A percentile compares a stretch with the other conserved stretches of the same genome.
Conservation (phyloP, 2,888 invertebrate genomes). For the Coecobrya sp. region DNA sequence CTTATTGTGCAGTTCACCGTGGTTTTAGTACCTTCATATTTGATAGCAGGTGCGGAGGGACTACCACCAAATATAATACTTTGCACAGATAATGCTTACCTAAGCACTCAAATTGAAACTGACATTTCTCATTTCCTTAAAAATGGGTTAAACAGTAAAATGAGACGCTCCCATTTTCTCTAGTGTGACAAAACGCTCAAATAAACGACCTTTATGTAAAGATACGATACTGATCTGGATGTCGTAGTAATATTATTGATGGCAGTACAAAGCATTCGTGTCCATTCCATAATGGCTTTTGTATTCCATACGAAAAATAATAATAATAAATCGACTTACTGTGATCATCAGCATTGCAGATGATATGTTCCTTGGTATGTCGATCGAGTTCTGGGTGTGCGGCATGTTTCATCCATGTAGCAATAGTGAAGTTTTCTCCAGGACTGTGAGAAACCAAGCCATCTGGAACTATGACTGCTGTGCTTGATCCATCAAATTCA, state of each 20-base stretch:
- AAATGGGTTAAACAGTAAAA: slow-evolving; percentile 25
- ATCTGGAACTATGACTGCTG: slow-evolving; percentile 95
- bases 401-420: slow-evolving; percentile 98
- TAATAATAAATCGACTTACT: slow-evolving; percentile 90
- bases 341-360: slow-evolving; percentile 99
- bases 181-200: slow-evolving; percentile 7
- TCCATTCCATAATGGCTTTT: slow-evolving; percentile 30
- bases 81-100: slow-evolving; percentile 23
- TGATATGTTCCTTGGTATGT: slow-evolving; percentile 97
- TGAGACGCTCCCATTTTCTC: slow-evolving; percentile 12
- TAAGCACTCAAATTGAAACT: slow-evolving; percentile 48
- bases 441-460: slow-evolving; percentile 93
- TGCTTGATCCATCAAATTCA: slow-evolving; percentile 97
- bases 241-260: not conserved
- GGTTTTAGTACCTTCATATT: slow-evolving; percentile 24
- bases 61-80: slow-evolving; percentile 11
- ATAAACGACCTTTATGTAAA: not conserved
- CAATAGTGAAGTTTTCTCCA: slow-evolving; percentile 94
- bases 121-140: slow-evolving; percentile 49
- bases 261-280: not conserved
- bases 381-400: slow-evolving; percentile 93
- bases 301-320: not conserved
- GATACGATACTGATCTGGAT: not conserved
- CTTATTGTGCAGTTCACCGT: slow-evolving; percentile 27
- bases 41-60: slow-evolving; percentile 37